Evolutionary conservation across 2,797 vertebrate species (phyloP).

Genomic region (Intellagama lesueurii): DNA sequence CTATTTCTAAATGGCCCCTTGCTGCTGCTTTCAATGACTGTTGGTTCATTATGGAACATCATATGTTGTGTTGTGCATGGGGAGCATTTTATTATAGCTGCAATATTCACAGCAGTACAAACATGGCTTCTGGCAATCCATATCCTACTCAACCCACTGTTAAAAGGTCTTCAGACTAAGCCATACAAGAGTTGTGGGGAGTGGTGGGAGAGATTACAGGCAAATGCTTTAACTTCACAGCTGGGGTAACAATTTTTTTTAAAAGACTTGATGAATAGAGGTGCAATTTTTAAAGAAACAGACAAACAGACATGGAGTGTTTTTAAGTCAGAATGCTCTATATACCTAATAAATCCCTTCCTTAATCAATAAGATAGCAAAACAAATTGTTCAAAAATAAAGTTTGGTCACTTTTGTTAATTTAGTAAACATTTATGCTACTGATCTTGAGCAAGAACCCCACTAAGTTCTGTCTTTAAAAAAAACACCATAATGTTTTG

Average conservation of each 20-base stretch:
- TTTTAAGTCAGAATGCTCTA: not conserved
- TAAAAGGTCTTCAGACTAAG: constrained; percentile 37
- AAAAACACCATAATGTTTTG: not conserved
- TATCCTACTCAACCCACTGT: not conserved
- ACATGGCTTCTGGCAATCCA: not conserved
- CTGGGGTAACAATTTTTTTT: not conserved
- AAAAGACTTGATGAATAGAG: not conserved
- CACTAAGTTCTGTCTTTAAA: not conserved
- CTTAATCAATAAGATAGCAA: not conserved
- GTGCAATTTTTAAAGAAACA: not conserved
- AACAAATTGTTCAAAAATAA: not conserved
- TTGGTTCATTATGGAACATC: not conserved
- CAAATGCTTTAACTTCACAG: constrained; percentile 9
- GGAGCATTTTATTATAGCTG: not conserved
- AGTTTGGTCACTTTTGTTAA: constrained; percentile 8
- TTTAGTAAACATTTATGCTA: constrained; percentile 8
- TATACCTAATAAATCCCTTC: constrained; percentile 2
- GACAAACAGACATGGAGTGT: not conserved
- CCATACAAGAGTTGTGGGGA: not conserved
- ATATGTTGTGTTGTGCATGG: not conserved
- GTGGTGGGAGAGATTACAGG: not conserved
- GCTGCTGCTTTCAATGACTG: not conserved
- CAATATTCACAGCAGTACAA: not conserved
- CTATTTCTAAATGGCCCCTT: not conserved
- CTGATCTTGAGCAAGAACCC: not conserved